These are phyloP conservation scores for Oryzias javanicus DNA, from an alignment of 2,113 vertebrate genomes.

Conservation along the genomic window DNA sequence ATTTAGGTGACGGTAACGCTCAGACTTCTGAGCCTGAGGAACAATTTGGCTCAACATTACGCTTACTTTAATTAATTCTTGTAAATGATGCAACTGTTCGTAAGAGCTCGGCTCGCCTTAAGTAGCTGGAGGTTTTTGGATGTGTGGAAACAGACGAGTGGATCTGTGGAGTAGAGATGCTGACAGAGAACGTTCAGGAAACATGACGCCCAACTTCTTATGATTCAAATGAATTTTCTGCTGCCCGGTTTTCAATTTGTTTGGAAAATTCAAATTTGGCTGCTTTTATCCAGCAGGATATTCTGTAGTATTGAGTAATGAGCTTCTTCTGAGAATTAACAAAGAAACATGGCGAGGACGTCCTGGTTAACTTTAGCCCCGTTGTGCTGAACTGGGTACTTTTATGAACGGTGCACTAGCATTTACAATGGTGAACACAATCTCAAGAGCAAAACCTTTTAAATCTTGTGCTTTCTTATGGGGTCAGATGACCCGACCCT, in stretches of 20 bases:
- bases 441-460: neutral
- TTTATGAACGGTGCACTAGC: neutral
- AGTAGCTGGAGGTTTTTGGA: conserved; percentile 38
- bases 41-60: conserved; percentile 65
- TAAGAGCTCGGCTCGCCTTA: conserved; percentile 71
- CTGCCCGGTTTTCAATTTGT: conserved; percentile 3
- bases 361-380: neutral
- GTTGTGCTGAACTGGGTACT: conserved; percentile 19
- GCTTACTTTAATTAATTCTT: conserved; percentile 78
- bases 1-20: conserved; percentile 18
- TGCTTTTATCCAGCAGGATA: conserved; percentile 5
- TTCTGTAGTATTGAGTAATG: neutral
- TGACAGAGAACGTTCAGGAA: conserved; percentile 41
- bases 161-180: conserved; percentile 12
- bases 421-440: conserved; percentile 6
- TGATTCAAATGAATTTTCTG: conserved; percentile 27
- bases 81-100: conserved; percentile 81
- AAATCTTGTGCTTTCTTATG: no score
- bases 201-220: conserved; percentile 15
- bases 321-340: conserved; percentile 7
- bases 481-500: no score
- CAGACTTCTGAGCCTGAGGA: conserved; percentile 42
- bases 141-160: neutral
- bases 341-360: neutral
- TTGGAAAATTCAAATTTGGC: conserved; percentile 2